Percentiles rank a stretch among this genome's conserved stretches.
Conservation (phyloP, 1,140 invertebrate genomes). For the Bombus turneri region DNA sequence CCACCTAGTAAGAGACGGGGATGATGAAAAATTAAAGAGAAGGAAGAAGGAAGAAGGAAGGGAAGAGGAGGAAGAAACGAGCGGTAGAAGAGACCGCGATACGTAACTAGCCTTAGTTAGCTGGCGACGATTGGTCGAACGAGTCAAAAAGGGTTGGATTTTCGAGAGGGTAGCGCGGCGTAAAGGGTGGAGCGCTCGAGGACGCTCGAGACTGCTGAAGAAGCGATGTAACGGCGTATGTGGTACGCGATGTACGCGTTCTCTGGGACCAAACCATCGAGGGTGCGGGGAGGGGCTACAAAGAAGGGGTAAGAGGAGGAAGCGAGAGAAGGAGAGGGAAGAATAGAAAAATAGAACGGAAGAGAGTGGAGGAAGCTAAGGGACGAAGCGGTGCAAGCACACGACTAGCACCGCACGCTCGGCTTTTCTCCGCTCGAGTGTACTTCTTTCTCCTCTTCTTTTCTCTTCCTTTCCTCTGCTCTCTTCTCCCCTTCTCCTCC, state of each 20-base stretch:
- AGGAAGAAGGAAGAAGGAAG: neutral
- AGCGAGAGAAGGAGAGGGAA: conserved; percentile 1
- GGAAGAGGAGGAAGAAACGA: neutral
- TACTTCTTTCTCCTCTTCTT: conserved; percentile 57
- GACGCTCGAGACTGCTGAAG: conserved; percentile 66
- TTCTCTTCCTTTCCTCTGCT: neutral
- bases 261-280: neutral
- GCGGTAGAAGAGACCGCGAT: neutral
- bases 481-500: no score
- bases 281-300: neutral
- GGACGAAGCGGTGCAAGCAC: conserved; percentile 51
- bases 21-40: neutral
- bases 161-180: conserved; percentile 74
- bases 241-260: conserved; percentile 41
- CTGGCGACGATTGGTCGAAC: conserved; percentile 72
- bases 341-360: neutral
- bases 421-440: conserved; percentile 72
- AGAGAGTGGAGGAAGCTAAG: neutral
- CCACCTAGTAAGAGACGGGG: neutral
- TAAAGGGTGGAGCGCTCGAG: conserved; percentile 78
- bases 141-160: conserved; percentile 75
- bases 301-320: conserved; percentile 29
- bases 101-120: conserved; percentile 29
- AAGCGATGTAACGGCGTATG: conserved; percentile 46
- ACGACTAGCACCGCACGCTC: conserved; percentile 64